Conservation (phyloP, 2,113 vertebrate genomes). For the Notiomystis cincta region DNA sequence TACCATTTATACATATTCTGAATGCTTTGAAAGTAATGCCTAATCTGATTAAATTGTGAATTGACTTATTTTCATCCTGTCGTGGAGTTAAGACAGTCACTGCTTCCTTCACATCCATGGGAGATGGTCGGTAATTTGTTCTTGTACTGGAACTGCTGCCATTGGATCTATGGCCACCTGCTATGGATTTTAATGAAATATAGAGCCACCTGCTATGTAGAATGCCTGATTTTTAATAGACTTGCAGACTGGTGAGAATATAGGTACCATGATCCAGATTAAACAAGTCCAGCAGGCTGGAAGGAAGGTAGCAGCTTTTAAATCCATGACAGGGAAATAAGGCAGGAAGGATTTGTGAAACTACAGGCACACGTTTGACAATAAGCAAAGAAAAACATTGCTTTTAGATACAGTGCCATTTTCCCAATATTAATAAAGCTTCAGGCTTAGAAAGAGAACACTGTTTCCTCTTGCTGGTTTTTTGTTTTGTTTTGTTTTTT, state of each 20-base stretch:
- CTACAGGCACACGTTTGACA: neutral
- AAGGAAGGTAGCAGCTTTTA: neutral
- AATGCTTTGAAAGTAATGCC: neutral
- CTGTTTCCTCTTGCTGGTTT: neutral
- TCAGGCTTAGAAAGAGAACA: neutral
- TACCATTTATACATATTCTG: neutral
- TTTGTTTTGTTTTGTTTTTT: neutral
- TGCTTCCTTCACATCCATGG: neutral
- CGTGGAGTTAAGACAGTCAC: neutral
- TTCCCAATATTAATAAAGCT: neutral
- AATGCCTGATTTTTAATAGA: neutral
- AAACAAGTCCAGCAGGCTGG: neutral
- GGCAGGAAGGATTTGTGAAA: neutral
- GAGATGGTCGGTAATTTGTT: neutral
- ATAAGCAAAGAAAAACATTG: neutral
- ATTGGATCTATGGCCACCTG: neutral
- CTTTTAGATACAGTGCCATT: neutral
- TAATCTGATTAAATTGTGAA: neutral
- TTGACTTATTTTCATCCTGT: neutral
- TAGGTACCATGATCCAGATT: neutral
- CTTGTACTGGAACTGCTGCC: neutral
- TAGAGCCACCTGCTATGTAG: neutral
- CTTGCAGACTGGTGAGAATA: neutral
- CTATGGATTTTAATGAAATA: neutral
- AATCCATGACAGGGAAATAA: neutral